Evolutionary conservation across 1,140 invertebrate genomes (phyloP).

Genomic region (Ridgeia piscesae): DNA sequence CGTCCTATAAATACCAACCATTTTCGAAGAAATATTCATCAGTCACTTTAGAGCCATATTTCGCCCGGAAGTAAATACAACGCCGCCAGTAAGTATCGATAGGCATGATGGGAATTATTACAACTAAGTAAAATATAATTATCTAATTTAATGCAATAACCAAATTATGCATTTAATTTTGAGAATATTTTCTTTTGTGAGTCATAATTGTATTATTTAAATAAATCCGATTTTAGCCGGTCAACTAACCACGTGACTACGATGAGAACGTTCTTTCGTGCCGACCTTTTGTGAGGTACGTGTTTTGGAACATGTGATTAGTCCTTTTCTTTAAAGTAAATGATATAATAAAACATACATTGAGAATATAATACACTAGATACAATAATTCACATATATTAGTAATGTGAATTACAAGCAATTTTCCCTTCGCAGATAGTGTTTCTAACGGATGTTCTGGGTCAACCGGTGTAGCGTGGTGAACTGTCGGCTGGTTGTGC

Average conservation of each 20-base stretch:
- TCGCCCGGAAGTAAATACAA: background rate
- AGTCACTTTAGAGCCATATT: background rate
- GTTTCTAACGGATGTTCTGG: background rate
- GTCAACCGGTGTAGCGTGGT: background rate
- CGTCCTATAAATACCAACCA: background rate
- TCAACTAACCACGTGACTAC: background rate
- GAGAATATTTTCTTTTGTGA: background rate
- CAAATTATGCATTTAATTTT: background rate
- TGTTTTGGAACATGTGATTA: background rate
- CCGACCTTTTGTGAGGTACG: background rate
- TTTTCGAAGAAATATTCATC: conserved; percentile 6
- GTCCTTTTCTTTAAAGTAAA: background rate
- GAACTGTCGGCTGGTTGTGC: background rate
- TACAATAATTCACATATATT: background rate
- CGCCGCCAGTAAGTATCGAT: background rate
- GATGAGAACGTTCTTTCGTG: background rate
- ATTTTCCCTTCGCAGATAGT: background rate
- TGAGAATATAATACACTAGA: background rate
- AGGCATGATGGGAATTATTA: background rate
- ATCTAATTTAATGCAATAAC: background rate
- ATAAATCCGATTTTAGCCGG: background rate
- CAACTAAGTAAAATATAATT: background rate
- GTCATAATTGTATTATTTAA: background rate
- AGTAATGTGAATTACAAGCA: background rate
- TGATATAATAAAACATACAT: background rate